Base-by-base conservation (phyloP, 1,140 invertebrate genomes). In the Temnothorax nylanderi region DNA sequence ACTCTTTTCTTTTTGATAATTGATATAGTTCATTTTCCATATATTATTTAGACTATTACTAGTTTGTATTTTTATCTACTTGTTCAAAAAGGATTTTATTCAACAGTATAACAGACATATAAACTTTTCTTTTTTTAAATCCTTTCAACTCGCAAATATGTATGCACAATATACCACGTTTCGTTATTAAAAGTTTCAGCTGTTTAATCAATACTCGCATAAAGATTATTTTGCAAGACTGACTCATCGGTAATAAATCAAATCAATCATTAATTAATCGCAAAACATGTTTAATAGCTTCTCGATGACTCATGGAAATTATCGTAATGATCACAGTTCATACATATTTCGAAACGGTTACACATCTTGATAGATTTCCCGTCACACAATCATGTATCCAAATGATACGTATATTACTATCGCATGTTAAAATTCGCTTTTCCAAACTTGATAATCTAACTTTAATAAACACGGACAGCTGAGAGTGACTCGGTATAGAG, bases 271-370 rank as follows among this genome's bases (percentile, higher is more conserved):
- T 82, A 58, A 89, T 89, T 71, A 69, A 86, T 88, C 65, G 49
- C 26, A 74, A 34, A n/a, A 18, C n/a, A 58, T n/a, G 6, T 34
- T 26, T 51, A 49, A 85, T 64, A 85, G 67, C 51, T 88, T 80
- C 80, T 88, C 87, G 58, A 47, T 78, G 65, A 86, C 56, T 88
- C 81, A 72, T 56, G 54, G 54, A 88, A 88, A 88, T 89, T 76
- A 82, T 82, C 37, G 62, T 44, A 54, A 56, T 69, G 44, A 56
- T 41, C 56, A 78, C 44, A 51, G 51, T 60, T 72, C 51, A 37
- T 69, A 69, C n/a, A 69, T 44, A 51, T 86, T 78, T 71, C 32
- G 0, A 34, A 62, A 47, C 7, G 16, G 7, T n/a, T 34, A 56
- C 21, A n/a, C 51, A 82, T 60, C 51, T 60, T 34, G 67, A 82